phyloP scores from a whole-genome alignment of 2,888 invertebrate genomes.

The Eupithecia subfuscata region DNA sequence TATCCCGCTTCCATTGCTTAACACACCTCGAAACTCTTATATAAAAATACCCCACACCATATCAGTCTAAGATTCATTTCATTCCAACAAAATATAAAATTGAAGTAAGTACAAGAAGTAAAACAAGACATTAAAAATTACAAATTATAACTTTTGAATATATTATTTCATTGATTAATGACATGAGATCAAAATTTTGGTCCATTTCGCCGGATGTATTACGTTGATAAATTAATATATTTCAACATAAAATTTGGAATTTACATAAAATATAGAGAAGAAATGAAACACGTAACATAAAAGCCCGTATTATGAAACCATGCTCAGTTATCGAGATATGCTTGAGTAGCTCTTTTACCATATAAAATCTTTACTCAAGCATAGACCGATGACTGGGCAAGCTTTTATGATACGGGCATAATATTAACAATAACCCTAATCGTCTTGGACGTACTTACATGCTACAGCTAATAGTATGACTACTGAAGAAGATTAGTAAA shows the following conservation, averaged over 20 bases:
- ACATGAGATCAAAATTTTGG: conserved; percentile 64
- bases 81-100: conserved; percentile 37
- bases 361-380: too few species aligned
- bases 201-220: conserved; percentile 58
- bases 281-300: conserved; percentile 47
- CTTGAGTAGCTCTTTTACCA: too few species aligned
- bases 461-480: conserved; percentile 57
- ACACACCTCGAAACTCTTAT: conserved; percentile 33
- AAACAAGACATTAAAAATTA: conserved; percentile 36
- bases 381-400: too few species aligned
- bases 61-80: conserved; percentile 36
- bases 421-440: conserved; percentile 46
- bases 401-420: too few species aligned
- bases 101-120: conserved; percentile 34
- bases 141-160: conserved; percentile 49
- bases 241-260: conserved; percentile 56
- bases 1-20: conserved; percentile 31
- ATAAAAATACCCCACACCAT: conserved; percentile 32
- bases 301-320: too few species aligned
- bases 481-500: conserved; percentile 46
- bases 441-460: conserved; percentile 72
- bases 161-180: conserved; percentile 40
- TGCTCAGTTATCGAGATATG: too few species aligned
- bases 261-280: conserved; percentile 50
- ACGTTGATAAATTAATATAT: conserved; percentile 45